Percentiles rank a stretch among this genome's conserved stretches.
phyloP scores from a whole-genome alignment of 2,113 vertebrate genomes.

The Caranx melampygus region DNA sequence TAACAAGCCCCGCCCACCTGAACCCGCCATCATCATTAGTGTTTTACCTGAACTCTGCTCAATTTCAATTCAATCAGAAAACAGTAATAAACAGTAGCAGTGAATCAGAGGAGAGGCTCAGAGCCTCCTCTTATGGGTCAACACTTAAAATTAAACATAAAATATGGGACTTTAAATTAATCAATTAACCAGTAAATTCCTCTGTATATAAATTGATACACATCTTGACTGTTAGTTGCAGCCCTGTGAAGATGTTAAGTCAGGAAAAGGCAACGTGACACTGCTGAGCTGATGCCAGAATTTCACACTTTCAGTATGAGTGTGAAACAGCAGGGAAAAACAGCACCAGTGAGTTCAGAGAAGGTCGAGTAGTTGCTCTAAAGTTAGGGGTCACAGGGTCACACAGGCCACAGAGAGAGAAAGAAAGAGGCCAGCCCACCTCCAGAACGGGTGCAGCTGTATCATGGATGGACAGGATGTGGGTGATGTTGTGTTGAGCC shows the following conservation, averaged over 20 bases:
- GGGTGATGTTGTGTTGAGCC: conserved; percentile 91
- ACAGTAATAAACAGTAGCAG: too few relatives aligned
- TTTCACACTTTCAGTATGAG: conserved; percentile 52
- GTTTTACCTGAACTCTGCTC: too few relatives aligned
- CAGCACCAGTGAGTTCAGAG: not conserved
- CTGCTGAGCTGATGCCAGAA: not conserved
- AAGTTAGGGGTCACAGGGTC: not conserved
- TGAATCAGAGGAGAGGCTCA: too few relatives aligned
- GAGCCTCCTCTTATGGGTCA: too few relatives aligned
- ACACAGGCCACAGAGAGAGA: not conserved
- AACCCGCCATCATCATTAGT: too few relatives aligned
- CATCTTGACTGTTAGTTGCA: not conserved
- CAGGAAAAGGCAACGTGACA: not conserved
- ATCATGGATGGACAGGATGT: conserved; percentile 93
- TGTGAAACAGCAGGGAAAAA: conserved; percentile 10
- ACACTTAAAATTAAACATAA: too few relatives aligned
- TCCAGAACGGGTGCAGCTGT: conserved; percentile 90
- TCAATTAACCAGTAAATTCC: not conserved
- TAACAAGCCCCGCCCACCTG: too few relatives aligned
- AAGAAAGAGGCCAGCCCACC: conserved; percentile 81
- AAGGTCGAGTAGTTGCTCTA: not conserved
- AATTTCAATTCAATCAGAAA: too few relatives aligned
- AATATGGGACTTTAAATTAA: not conserved
- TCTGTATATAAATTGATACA: too few relatives aligned
- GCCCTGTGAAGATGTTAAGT: not conserved